Base-by-base conservation (phyloP, 1,140 invertebrate genomes). In the Papilio machaon region DNA sequence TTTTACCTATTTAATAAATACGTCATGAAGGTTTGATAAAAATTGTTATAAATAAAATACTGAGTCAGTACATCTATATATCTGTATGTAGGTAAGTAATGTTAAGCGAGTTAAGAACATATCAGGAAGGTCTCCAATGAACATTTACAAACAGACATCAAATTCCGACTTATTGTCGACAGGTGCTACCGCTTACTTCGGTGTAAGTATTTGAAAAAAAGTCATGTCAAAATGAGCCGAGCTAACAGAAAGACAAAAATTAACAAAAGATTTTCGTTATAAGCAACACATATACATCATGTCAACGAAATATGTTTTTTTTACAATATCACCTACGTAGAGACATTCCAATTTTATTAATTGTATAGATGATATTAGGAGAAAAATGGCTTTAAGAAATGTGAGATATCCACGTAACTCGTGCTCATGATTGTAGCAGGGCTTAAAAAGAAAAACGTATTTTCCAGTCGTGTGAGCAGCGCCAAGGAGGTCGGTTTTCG, bases 401-500 rank as follows among this genome's bases (percentile, higher is more conserved):
- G 9, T 3, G 38, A 23, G 54, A 77, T 60, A n/a, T 60, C 19
- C 54, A 11, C 49, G 46, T 23, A n/a, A 64, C 30, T 49, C n/a
- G 15, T 78, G 54, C 35, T 64, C 13, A 54, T 35, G 17, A 15
- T 7, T 64, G 54, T 64, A 78, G 35, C 54, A 17, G 67, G 23
- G 81, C 80, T 76, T 83, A 81, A 77, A 81, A 78, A 79, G 81
- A 84, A 86, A 83, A 86, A 84, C 77, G 81, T 86, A 84, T 86
- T 86, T 85, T 79, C 83, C 83, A 82, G 80, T 67, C 81, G 75
- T 52, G 74, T 82, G 35, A 58, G 73, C 77, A 13, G 60, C 23
- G 82, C 81, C 79, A 82, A 80, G 78, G 77, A 84, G 81, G 77
- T 67, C 58, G 81, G 81, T 67, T 78, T 78, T 78, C 58, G 54